Percentiles rank a stretch among this genome's conserved stretches.
These are phyloP conservation scores for Zelleria hepariella DNA, from an alignment of 2,888 invertebrate genomes.

Conservation along the genomic window DNA sequence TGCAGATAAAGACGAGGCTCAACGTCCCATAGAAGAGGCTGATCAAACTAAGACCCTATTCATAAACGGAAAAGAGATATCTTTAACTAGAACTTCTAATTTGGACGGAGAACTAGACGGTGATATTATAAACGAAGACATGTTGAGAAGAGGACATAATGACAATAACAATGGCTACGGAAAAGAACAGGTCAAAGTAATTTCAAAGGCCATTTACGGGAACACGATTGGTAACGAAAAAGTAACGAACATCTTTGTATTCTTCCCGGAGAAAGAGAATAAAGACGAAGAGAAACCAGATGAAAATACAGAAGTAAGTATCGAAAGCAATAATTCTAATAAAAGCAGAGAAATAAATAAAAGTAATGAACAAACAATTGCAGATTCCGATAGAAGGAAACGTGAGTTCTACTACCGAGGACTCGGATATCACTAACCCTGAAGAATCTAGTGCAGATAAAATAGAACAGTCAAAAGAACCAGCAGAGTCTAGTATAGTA, in stretches of 20 bases:
- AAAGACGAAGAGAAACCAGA: not conserved
- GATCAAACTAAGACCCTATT: slow-evolving; percentile 5
- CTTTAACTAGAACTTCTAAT: slow-evolving; percentile 11
- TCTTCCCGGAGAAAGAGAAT: slow-evolving; percentile 24
- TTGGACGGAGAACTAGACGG: slow-evolving; percentile 3
- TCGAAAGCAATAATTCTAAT: not conserved
- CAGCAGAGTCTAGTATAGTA: not conserved
- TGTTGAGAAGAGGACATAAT: slow-evolving; percentile 5
- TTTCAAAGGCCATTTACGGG: slow-evolving; percentile 29
- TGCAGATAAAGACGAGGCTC: not conserved
- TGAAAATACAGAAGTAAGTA: not conserved
- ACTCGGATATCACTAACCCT: not conserved
- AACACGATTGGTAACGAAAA: slow-evolving; percentile 34
- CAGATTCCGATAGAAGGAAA: not conserved
- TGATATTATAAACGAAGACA: not conserved
- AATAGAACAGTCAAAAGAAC: not conserved
- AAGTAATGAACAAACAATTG: not conserved
- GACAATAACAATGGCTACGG: slow-evolving; percentile 7
- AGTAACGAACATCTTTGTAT: slow-evolving; percentile 44
- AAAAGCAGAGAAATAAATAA: not conserved
- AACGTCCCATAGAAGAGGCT: not conserved
- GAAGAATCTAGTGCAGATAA: not conserved
- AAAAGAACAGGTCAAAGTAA: slow-evolving; percentile 16
- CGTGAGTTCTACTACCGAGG: not conserved
- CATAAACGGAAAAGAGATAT: slow-evolving; percentile 14